A percentile compares a stretch with the other conserved stretches of the same genome.
Evolutionary conservation across 2,888 invertebrate species (phyloP).

Genomic region (Hirudinaria manillensis): DNA sequence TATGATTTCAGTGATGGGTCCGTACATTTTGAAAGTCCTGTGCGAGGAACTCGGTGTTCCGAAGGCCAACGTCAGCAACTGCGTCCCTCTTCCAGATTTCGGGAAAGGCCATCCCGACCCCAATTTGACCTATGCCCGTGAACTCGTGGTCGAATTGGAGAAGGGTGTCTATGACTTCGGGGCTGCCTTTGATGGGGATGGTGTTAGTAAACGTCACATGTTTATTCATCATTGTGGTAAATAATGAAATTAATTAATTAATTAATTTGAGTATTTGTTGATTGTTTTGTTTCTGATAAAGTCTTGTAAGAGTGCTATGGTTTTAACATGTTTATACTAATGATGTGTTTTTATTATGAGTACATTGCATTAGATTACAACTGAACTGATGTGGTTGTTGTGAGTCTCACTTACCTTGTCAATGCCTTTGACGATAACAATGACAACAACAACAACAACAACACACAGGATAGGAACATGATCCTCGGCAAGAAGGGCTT

Average conservation of each 20-base stretch:
- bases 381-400: too few species aligned
- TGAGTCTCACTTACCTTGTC: too few species aligned
- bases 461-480: slow-evolving; percentile 81
- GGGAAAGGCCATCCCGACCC: slow-evolving; percentile 93
- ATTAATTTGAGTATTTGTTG: too few species aligned
- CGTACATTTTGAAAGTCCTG: slow-evolving; percentile 84
- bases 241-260: too few species aligned
- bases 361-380: too few species aligned
- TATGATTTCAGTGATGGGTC: slow-evolving; percentile 75
- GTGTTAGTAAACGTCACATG: slow-evolving; percentile 56
- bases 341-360: too few species aligned
- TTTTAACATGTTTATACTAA: too few species aligned
- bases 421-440: too few species aligned
- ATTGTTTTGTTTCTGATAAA: too few species aligned
- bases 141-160: slow-evolving; percentile 67
- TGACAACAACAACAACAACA: too few species aligned
- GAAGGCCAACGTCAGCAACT: slow-evolving; percentile 67
- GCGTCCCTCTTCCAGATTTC: slow-evolving; percentile 81
- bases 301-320: too few species aligned
- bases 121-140: slow-evolving; percentile 81
- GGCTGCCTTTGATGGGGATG: slow-evolving; percentile 98
- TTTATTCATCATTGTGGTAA: too few species aligned
- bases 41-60: slow-evolving; percentile 75
- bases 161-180: slow-evolving; percentile 70
- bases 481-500: slow-evolving; percentile 89